A percentile compares a stretch with the other conserved stretches of the same genome.
phyloP scores from a whole-genome alignment of 1,140 invertebrate species.

The Drosophila tani region DNA sequence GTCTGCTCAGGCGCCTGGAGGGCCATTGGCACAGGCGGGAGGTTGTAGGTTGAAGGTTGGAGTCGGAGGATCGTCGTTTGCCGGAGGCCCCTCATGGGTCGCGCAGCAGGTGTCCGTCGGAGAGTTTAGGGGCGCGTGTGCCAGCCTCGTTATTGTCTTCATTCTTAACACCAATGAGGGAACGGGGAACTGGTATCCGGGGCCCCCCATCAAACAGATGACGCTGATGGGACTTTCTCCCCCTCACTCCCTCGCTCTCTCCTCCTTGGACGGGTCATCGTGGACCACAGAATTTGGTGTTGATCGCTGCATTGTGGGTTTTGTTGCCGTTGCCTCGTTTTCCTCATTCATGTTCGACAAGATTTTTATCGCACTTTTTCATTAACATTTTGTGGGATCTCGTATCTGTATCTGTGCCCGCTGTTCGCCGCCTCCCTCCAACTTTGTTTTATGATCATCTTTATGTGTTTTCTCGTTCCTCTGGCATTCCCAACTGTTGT shows the following conservation, averaged over 20 bases:
- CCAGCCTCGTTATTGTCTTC: constrained; percentile 78
- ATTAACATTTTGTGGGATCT: constrained; percentile 74
- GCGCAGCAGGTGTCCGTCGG: constrained; percentile 72
- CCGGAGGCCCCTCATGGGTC: constrained; percentile 25
- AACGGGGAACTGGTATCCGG: not conserved
- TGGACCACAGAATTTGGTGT: constrained; percentile 64
- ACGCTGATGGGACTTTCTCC: constrained; percentile 62
- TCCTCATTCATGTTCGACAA: constrained; percentile 79
- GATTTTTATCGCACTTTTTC: constrained; percentile 76
- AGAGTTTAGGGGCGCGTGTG: constrained; percentile 66
- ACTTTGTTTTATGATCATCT: constrained; percentile 42
- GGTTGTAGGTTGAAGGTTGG: constrained; percentile 5
- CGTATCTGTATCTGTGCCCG: constrained; percentile 13
- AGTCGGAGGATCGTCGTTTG: constrained; percentile 46
- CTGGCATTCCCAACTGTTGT: constrained; percentile 70
- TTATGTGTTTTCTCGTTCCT: constrained; percentile 66
- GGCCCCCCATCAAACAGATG: constrained; percentile 60
- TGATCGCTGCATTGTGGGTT: constrained; percentile 60
- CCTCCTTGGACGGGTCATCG: constrained; percentile 7
- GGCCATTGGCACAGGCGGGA: constrained; percentile 4
- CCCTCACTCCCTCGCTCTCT: not conserved
- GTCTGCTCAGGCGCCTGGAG: constrained; percentile 50
- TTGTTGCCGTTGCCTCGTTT: constrained; percentile 46
- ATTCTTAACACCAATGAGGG: constrained; percentile 72
- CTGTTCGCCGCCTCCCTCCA: constrained; percentile 24